phyloP scores from a whole-genome alignment of 2,888 invertebrate genomes.

The Athripsodes cinereus region DNA sequence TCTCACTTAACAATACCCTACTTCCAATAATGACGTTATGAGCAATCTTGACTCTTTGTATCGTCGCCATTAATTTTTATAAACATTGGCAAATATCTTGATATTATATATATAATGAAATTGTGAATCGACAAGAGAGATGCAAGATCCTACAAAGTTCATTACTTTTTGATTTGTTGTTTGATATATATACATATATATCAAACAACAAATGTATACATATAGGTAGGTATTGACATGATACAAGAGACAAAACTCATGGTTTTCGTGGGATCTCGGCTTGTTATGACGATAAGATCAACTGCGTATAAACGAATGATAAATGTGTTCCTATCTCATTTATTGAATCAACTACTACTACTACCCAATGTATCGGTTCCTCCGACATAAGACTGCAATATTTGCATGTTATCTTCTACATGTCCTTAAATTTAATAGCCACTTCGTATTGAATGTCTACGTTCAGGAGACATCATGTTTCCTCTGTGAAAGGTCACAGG shows the following conservation, averaged over 20 bases:
- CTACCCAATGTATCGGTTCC: neutral
- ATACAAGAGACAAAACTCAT: neutral
- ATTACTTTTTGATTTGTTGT: neutral
- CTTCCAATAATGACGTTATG: too few relatives aligned
- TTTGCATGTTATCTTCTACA: neutral
- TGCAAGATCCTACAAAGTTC: neutral
- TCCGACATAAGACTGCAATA: neutral
- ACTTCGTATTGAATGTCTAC: neutral
- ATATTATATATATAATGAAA: neutral
- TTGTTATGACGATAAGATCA: constrained; percentile 2
- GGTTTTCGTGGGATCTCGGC: neutral
- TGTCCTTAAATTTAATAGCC: neutral
- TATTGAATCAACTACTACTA: neutral
- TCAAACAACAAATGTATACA: too few relatives aligned
- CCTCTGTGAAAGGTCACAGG: too few relatives aligned
- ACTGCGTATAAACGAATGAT: neutral
- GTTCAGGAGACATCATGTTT: too few relatives aligned
- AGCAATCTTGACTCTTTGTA: too few relatives aligned
- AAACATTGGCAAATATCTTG: too few relatives aligned
- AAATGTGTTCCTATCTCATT: neutral
- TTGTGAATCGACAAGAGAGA: neutral
- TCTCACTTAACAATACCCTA: too few relatives aligned
- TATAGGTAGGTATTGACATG: too few relatives aligned
- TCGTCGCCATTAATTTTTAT: too few relatives aligned
- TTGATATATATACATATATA: neutral